Evolutionary conservation across 1,140 invertebrate genomes (phyloP), one percentile per base, ranked within the genome.

Genomic region (Atta cephalotes): DNA sequence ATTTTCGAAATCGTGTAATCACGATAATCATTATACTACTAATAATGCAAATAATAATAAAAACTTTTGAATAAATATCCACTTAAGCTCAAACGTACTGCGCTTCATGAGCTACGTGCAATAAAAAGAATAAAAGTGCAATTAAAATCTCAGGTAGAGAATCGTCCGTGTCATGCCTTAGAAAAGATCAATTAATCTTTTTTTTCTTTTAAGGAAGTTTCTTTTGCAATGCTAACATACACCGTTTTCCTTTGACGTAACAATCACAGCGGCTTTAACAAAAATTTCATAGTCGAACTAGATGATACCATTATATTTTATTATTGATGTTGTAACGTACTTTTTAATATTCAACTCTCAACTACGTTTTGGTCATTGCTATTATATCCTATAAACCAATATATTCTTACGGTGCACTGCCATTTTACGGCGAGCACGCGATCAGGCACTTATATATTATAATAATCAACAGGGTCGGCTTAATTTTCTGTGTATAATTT

Each of bases 101-200:
- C 80, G 58, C 39, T 51, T 35, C 3, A 5, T 51, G 49, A 51
- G 49, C 16, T 74, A 76, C 51, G 58, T 78, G 77, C 88, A 87
- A 90, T 90, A 86, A 90, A 53, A 56, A n/a, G 85, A 31, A 58
- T 49, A 63, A 87, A 87, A 91, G 89, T 91, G 89, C 89, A 90
- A 91, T 91, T 90, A 90, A 80, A 62, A 65, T 77, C 89, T 91
- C 89, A 86, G 89, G 89, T 90, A 91, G 85, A 58, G 21, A 68
- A 66, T 84, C 74, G 31, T 86, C 63, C 72, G 74, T 85, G 56
- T 76, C 79, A 84, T 63, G 72, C 74, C 62, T 84, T 89, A 84
- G 72, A 71, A 39, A 58, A 45, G 74, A 84, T 51, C n/a, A 7
- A 76, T 51, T 16, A 35, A 62, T 63, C 18, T 74, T 74, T 82